Conservation (phyloP, 2,113 vertebrate genomes). For the Pluvialis apricaria region DNA sequence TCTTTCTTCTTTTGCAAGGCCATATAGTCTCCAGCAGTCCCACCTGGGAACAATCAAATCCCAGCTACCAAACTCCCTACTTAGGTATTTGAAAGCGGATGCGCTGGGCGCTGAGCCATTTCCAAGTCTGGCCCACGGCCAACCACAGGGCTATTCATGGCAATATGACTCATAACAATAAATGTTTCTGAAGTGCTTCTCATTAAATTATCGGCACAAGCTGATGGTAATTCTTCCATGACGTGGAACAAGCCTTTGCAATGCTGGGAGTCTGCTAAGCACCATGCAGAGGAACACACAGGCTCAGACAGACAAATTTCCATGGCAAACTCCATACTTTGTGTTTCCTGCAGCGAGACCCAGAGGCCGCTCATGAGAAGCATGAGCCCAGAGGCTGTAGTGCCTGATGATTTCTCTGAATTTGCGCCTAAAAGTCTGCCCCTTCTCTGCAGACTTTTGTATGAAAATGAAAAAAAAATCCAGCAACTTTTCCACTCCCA, state of each 20-base stretch:
- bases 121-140: conserved; percentile 13
- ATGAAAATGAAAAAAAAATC: background rate
- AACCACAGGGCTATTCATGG: background rate
- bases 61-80: background rate
- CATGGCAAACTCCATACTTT: background rate
- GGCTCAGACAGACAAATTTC: background rate
- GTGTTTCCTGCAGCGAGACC: background rate
- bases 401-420: background rate
- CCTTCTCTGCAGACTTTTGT: background rate
- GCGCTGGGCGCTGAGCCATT: background rate
- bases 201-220: background rate
- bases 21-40: background rate
- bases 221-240: background rate
- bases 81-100: background rate
- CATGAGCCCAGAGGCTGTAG: fast-evolving
- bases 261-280: background rate
- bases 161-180: conserved; percentile 7
- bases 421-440: background rate
- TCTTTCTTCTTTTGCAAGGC: background rate
- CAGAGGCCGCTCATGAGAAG: background rate
- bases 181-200: conserved; percentile 28
- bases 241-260: background rate
- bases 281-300: background rate
- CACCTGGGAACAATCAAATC: background rate
- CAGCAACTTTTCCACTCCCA: background rate